Conservation (phyloP, 2,113 vertebrate genomes). For the Prunella fulvescens region DNA sequence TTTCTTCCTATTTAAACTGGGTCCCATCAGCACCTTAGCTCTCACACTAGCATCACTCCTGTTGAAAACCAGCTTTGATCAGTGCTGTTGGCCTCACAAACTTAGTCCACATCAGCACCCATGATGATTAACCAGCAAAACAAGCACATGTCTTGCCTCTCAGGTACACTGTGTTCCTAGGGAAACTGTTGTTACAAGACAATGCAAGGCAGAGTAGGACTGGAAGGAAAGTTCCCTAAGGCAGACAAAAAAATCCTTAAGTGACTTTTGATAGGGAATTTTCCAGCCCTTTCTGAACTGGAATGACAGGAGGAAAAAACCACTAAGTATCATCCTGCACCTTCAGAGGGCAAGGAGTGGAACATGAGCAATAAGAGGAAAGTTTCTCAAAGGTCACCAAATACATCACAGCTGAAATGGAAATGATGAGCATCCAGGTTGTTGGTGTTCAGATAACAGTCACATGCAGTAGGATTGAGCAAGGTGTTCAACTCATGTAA, state of each 20-base stretch:
- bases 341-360: background rate
- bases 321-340: background rate
- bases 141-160: background rate
- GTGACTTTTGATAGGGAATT: background rate
- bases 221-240: background rate
- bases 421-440: background rate
- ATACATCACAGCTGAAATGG: background rate
- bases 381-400: background rate
- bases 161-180: background rate
- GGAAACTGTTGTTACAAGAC: background rate
- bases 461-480: rapidly evolving
- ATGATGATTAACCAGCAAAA: background rate
- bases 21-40: background rate
- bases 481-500: background rate
- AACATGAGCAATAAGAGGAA: background rate
- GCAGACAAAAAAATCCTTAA: background rate
- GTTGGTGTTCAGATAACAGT: background rate
- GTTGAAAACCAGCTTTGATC: background rate
- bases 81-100: background rate
- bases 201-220: background rate
- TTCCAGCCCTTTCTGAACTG: background rate
- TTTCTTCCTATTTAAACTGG: background rate
- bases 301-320: background rate
- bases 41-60: background rate
- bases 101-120: background rate